Evolutionary conservation across 1,140 invertebrate genomes (phyloP), one percentile per base, ranked within the genome.

Genomic region (Bradysia coprophila): DNA sequence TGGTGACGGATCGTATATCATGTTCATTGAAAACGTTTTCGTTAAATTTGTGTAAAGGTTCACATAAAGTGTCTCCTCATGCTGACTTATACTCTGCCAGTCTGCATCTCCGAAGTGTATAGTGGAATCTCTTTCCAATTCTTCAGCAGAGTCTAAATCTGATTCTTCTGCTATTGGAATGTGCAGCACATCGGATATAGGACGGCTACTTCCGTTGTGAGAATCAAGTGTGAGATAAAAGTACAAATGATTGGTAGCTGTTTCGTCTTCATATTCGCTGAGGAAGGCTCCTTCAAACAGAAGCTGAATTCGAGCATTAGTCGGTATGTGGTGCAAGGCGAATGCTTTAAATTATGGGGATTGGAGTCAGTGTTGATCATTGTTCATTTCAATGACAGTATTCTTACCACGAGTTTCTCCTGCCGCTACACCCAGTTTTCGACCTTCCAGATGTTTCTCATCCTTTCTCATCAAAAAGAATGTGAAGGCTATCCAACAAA

Each of bases 1-100:
- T 0, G 78, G 73, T 0, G 72, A 65, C 6, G 75, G 49, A 42
- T 76, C 69, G 43, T 77, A 77, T 10, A 52, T 65, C 11, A 84
- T 45, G 0, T 69, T 67, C 2, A 83, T 48, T 1, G 80, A 73
- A 16, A 78, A 63, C 21, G 62, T 72, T 5, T 57, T 49, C 19
- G 64, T 55, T 9, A 69, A 52, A 50, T 71, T 72, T 0, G 72
- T 68, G 36, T 49, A 48, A 13, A 76, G 51, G 19, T 65, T 61
- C 10, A 73, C 46, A 16, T 65, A 53, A 5, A 60, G 48, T 15
- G 42, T 48, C 1, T 46, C 19, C 19, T 19, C 43, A 4, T 42
- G 41, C 8, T 32, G 40, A 20, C 45, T 34, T 6, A 41, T 21
- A 47, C 46, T 48, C 53, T 55, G 52, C 44, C 43, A 37, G 23